Evolutionary conservation across 2,797 vertebrate species (phyloP), one percentile per base, ranked within the genome.

Genomic region (Lacerta bilineata): DNA sequence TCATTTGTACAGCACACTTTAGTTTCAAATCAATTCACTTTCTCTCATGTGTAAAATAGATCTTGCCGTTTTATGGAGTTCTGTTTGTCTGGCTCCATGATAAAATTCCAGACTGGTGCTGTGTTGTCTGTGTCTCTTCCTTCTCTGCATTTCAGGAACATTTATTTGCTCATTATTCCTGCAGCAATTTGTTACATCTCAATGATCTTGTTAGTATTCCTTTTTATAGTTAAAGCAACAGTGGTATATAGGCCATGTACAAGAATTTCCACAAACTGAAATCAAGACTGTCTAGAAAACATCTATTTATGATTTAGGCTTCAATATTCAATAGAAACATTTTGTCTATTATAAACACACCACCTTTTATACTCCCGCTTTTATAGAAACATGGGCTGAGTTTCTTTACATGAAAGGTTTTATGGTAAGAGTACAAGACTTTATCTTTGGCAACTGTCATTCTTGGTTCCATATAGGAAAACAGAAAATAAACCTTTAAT

Each of bases 261-360:
- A 89, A 88, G 66, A 80, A 59, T 86, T 79, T 80, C 83, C 87
- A 43, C 68, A 3, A 50, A 92, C 43, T 81, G 89, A 83, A 95
- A 85, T 87, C 77, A 88, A 94, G 93, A 87, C 76, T 86, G 13
- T 77, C 77, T 78, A 77, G 75, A 55, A 90, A 93, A 89, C 91
- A 55, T 77, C 86, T 77, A 66, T 69, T 91, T 93, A 84, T 80
- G 77, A 80, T 71, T 39, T 39, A 8, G 23, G 3, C 84, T 77
- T 90, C 29, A 74, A 83, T 94, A 64, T 64, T 18, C 61, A 64
- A 18, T 23, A 64, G 20, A 64, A 64, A 2, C 61, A 64, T 64
- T 18, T 23, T 64, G 61, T 64, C 61, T 64, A 64, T 55, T 55
- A 64, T 5, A 18, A 18, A 5, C 61, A 64, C 66, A 8, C 29